These are phyloP conservation scores for Drosophila pseudotakahashii DNA, from an alignment of 2,888 invertebrate species.

Conservation along the genomic window DNA sequence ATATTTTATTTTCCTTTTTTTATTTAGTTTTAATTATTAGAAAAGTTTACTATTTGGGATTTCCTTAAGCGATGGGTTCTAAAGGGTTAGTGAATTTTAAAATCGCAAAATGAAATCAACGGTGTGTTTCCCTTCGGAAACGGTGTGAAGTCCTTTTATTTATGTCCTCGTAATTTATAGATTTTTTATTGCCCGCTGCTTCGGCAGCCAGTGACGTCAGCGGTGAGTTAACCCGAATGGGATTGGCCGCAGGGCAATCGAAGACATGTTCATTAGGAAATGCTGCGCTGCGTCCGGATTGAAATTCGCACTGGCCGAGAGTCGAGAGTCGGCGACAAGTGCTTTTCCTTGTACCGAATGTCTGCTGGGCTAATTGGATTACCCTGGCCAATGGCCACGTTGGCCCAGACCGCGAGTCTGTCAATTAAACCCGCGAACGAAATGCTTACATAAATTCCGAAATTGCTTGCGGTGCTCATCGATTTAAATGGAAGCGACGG, in stretches of 20 bases:
- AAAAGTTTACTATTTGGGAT: too few species aligned
- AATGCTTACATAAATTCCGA: conserved; percentile 80
- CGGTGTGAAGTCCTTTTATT: conserved; percentile 63
- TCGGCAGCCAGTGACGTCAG: conserved; percentile 56
- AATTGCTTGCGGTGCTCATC: conserved; percentile 80
- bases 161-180: conserved; percentile 68
- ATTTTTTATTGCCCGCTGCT: conserved; percentile 54
- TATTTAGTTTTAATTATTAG: too few species aligned
- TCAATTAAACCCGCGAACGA: conserved; percentile 80
- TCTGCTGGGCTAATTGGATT: conserved; percentile 81
- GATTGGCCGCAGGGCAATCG: conserved; percentile 44
- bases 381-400: conserved; percentile 37
- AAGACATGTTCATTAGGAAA: conserved; percentile 76
- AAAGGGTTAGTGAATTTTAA: background rate
- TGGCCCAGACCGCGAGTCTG: conserved; percentile 50
- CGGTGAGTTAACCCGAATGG: conserved; percentile 31
- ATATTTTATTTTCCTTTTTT: too few species aligned
- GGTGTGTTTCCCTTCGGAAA: background rate
- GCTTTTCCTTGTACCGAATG: conserved; percentile 82
- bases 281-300: conserved; percentile 32
- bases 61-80: background rate
- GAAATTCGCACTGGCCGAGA: conserved; percentile 9
- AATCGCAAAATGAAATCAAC: background rate
- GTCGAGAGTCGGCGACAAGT: conserved; percentile 68
- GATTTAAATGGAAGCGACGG: conserved; percentile 72